Evolutionary conservation across 1,140 invertebrate species (phyloP).

Genomic region (Wasmannia auropunctata): DNA sequence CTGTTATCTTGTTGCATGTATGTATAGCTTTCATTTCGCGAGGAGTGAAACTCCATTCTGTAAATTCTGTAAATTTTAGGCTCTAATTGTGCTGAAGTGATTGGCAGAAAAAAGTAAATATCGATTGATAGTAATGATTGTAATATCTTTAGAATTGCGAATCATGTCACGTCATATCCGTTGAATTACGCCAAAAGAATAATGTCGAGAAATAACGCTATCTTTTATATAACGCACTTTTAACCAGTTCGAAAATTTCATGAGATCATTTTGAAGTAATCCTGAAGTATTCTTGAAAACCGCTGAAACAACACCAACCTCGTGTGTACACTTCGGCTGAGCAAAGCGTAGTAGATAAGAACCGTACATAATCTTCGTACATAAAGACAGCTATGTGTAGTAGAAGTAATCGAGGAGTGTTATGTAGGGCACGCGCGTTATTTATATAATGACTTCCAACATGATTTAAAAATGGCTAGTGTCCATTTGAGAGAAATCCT

Average conservation of each 20-base stretch:
- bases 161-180: conserved; percentile 63
- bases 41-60: conserved; percentile 17
- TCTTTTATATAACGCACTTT: conserved; percentile 69
- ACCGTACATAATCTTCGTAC: conserved; percentile 16
- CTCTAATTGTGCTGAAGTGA: conserved; percentile 26
- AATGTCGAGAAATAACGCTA: conserved; percentile 31
- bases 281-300: conserved; percentile 20
- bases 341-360: conserved; percentile 16
- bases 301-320: conserved; percentile 22
- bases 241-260: conserved; percentile 65
- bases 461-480: conserved; percentile 30
- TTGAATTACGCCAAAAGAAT: conserved; percentile 44
- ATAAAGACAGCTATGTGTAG: conserved; percentile 27
- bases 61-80: conserved; percentile 56
- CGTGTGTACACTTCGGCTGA: conserved; percentile 19
- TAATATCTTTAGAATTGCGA: conserved; percentile 62
- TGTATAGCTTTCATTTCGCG: conserved; percentile 61
- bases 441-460: conserved; percentile 29
- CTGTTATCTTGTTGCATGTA: conserved; percentile 68
- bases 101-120: conserved; percentile 37
- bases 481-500: conserved; percentile 28
- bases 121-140: conserved; percentile 27
- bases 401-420: conserved; percentile 19
- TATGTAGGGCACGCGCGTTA: conserved; percentile 7
- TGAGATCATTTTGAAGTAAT: conserved; percentile 59